phyloP scores from a whole-genome alignment of 1,140 invertebrate species.

The Piezodorus guildinii region DNA sequence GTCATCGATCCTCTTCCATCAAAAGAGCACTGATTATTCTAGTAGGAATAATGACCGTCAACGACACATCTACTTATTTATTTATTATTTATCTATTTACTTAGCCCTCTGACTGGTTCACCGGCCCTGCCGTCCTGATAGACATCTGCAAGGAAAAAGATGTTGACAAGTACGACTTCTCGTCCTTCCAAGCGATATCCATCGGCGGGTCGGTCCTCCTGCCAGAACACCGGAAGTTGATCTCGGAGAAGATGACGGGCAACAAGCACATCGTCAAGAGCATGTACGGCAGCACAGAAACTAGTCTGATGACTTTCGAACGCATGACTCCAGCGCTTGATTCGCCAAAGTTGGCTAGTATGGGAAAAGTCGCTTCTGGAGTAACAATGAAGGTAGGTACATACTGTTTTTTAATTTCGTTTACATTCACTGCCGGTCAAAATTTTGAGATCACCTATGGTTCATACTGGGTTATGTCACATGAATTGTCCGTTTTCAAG shows the following conservation, averaged over 20 bases:
- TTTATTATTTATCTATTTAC: too few species aligned
- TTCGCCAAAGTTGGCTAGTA: background rate
- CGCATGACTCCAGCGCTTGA: background rate
- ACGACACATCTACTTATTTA: too few species aligned
- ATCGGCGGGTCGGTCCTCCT: conserved; percentile 1
- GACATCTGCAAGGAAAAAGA: background rate
- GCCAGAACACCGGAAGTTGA: background rate
- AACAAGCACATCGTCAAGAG: background rate
- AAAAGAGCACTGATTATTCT: too few species aligned
- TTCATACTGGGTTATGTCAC: too few species aligned
- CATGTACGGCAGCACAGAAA: conserved; percentile 2
- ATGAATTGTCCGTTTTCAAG: too few species aligned
- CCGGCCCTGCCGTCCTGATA: background rate
- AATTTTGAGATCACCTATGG: too few species aligned
- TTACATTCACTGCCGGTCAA: too few species aligned
- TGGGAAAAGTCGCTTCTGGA: background rate
- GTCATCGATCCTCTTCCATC: too few species aligned
- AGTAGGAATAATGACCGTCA: too few species aligned
- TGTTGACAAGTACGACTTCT: conserved; percentile 3
- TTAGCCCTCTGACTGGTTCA: conserved; percentile 1
- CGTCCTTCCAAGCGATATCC: background rate
- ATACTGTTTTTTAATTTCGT: background rate
- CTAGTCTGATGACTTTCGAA: background rate
- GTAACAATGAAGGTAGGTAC: background rate
- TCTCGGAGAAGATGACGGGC: background rate